Conservation (phyloP, 2,797 vertebrate species). For the Syndactyla subalaris region DNA sequence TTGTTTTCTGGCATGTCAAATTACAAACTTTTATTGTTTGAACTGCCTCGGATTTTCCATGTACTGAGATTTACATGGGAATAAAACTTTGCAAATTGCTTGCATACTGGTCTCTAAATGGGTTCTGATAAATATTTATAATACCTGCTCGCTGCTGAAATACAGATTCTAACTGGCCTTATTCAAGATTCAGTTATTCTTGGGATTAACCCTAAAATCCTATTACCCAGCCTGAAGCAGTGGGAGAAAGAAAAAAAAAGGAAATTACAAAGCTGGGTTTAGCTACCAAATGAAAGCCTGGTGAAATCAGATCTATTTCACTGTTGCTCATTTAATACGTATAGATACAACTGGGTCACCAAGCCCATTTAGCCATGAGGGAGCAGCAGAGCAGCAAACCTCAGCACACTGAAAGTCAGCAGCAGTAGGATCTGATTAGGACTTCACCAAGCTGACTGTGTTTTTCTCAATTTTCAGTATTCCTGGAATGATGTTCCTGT, state of each 20-base stretch:
- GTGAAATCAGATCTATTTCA: slow-evolving; percentile 67
- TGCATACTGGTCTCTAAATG: background rate
- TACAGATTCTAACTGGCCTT: background rate
- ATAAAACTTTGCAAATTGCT: background rate
- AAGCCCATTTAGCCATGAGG: slow-evolving; percentile 60
- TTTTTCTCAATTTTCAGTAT: slow-evolving; percentile 7
- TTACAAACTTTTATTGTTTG: background rate
- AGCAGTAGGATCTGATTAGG: background rate
- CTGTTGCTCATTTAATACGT: slow-evolving; percentile 63
- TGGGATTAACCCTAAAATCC: slow-evolving; percentile 61
- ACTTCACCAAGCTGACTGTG: background rate
- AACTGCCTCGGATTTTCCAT: background rate
- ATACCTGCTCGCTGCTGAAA: background rate
- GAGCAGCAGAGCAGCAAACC: slow-evolving; percentile 49
- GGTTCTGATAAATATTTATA: slow-evolving; percentile 40
- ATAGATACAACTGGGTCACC: slow-evolving; percentile 70
- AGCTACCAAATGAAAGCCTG: slow-evolving; percentile 44
- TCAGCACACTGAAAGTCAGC: slow-evolving; percentile 44
- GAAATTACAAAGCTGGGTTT: slow-evolving; percentile 42
- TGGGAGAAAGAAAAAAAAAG: background rate
- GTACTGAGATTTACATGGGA: background rate
- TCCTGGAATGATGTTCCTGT: background rate
- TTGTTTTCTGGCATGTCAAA: background rate
- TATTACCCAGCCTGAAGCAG: slow-evolving; percentile 39
- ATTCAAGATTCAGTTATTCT: slow-evolving; percentile 47